Base-by-base conservation (phyloP, 1,140 invertebrate genomes). In the Dendroctonus ponderosae region DNA sequence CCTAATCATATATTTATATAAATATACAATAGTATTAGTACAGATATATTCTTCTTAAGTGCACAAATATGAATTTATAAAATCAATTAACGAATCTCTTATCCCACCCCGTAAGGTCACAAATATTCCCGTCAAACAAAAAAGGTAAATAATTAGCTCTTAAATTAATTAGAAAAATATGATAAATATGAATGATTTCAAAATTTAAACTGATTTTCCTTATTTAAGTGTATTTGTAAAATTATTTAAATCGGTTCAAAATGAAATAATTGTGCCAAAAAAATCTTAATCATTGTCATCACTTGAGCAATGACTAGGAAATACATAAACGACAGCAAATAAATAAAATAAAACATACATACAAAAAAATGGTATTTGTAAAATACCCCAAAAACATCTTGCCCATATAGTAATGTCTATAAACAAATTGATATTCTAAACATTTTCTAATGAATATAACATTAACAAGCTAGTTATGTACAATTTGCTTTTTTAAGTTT, bases 1-100 rank as follows among this genome's bases (percentile, higher is more conserved):
- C 56, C 66, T 67, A 57, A 56, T 67, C 53, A 67, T 67, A 67
- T 67, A 67, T 67, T 67, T 67, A 67, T 67, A 67, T 67, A 67
- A 67, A 67, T 67, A 67, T 67, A 67, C 66, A 67, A 67, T 67
- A 67, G 42, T 68, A 68, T 68, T 68, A 68, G 66, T 68, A 68
- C 66, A 68, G 43, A 68, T 68, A 68, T 68, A 61, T 68, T 59
- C 52, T 68, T 67, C 60, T 68, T 63, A 68, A 68, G 66, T 68
- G 66, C 66, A 68, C 66, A 62, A 63, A 68, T 68, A 63, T 68
- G 56, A 54, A 68, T 63, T 60, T 68, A 68, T 68, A 68, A 68
- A 68, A 68, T 62, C 43, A 68, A 62, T 42, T 62, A 68, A 68
- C 66, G 51, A 67, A 40, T 50, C 52, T 54, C 41, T 66, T 40